Conservation (phyloP, 2,797 vertebrate species). For the Ceyx erithaca region DNA sequence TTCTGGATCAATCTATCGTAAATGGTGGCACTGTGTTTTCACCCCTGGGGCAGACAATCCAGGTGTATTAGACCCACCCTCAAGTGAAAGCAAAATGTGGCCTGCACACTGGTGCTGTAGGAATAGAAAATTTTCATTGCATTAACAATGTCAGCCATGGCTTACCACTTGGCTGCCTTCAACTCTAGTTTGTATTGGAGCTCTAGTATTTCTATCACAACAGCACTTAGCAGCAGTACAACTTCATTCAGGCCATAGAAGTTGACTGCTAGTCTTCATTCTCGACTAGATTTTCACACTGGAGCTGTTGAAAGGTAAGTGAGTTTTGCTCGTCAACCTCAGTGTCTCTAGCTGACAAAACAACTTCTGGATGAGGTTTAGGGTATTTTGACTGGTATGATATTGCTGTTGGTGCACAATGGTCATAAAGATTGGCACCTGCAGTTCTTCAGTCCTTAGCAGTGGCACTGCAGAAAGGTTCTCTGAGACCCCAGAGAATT, state of each 20-base stretch:
- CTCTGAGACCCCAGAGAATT: not conserved
- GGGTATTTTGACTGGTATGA: not conserved
- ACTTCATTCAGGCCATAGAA: not conserved
- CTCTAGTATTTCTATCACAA: not conserved
- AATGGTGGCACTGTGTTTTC: not conserved
- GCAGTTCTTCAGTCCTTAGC: not conserved
- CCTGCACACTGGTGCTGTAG: not conserved
- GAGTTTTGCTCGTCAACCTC: not conserved
- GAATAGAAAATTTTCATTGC: not conserved
- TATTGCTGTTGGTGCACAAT: not conserved
- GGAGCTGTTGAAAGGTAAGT: not conserved
- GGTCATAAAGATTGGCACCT: not conserved
- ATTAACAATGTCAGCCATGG: not conserved
- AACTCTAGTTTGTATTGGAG: not conserved
- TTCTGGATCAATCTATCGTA: not conserved
- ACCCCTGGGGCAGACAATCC: not conserved
- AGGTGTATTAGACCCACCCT: not conserved
- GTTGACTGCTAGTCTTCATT: not conserved
- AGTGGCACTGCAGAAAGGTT: not conserved
- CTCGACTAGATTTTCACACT: not conserved
- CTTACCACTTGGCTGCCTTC: not conserved
- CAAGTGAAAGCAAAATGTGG: not conserved
- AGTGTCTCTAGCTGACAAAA: not conserved
- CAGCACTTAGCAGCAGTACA: not conserved
- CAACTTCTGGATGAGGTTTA: not conserved